Conservation (phyloP, 2,113 vertebrate species). For the Sula dactylatra region DNA sequence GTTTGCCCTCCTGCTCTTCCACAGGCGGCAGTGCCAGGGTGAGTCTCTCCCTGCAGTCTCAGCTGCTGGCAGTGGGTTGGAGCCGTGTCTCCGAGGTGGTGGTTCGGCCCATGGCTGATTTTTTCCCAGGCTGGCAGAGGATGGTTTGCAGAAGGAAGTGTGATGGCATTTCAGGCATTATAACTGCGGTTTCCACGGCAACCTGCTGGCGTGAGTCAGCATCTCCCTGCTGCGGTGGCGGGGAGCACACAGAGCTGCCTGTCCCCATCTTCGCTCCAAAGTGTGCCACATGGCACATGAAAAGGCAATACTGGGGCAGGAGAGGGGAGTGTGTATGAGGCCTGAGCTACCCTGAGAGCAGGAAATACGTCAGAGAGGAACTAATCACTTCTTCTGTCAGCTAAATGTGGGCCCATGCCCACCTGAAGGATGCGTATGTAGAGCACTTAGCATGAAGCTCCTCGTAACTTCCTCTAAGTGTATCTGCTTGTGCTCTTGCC, state of each 20-base stretch:
- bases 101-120: background rate
- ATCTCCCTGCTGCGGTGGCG: background rate
- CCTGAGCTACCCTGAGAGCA: background rate
- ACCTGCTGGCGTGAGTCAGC: background rate
- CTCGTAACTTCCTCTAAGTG: background rate
- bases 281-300: fast-evolving
- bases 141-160: background rate
- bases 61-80: background rate
- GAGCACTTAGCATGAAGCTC: background rate
- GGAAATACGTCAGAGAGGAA: background rate
- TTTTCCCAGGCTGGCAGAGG: background rate
- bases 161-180: background rate
- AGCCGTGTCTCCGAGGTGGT: background rate
- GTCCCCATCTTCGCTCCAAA: background rate
- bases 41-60: background rate
- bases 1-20: background rate
- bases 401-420: background rate
- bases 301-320: background rate
- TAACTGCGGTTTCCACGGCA: background rate
- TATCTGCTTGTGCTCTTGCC: background rate
- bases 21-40: background rate
- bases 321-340: background rate
- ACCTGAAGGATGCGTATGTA: fast-evolving
- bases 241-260: background rate
- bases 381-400: background rate